These are phyloP conservation scores for Lagopus leucura DNA, from an alignment of 2,113 vertebrate species.

Conservation along the genomic window DNA sequence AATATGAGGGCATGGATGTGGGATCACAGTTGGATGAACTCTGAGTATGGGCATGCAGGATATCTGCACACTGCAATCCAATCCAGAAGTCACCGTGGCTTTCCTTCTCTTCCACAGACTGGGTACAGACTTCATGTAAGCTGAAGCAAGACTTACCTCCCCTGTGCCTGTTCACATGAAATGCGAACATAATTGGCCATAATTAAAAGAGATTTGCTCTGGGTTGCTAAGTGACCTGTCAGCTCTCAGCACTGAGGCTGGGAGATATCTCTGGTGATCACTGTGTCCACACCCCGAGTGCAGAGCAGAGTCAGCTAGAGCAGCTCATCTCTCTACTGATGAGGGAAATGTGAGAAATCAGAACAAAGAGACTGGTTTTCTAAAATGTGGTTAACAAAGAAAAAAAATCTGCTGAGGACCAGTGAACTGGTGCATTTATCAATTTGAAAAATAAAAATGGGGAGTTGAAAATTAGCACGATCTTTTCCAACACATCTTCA, in stretches of 20 bases:
- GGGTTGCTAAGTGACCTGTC: neutral
- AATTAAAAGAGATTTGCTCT: neutral
- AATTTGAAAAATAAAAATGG: neutral
- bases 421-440: neutral
- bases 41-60: too few relatives aligned
- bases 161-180: neutral
- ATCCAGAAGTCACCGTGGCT: neutral
- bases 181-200: neutral
- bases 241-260: neutral
- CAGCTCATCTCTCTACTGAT: neutral
- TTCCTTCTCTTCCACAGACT: neutral
- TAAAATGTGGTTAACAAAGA: neutral
- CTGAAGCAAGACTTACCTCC: neutral
- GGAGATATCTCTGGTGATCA: neutral
- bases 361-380: neutral
- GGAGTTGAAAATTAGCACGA: neutral
- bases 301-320: neutral
- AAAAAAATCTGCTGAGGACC: neutral
- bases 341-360: neutral
- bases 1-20: fast-evolving
- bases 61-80: fast-evolving
- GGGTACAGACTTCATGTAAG: neutral
- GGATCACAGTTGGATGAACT: neutral
- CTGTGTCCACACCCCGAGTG: neutral
- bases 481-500: neutral